Conservation (phyloP, 1,140 invertebrate genomes). For the Orius insidiosus region DNA sequence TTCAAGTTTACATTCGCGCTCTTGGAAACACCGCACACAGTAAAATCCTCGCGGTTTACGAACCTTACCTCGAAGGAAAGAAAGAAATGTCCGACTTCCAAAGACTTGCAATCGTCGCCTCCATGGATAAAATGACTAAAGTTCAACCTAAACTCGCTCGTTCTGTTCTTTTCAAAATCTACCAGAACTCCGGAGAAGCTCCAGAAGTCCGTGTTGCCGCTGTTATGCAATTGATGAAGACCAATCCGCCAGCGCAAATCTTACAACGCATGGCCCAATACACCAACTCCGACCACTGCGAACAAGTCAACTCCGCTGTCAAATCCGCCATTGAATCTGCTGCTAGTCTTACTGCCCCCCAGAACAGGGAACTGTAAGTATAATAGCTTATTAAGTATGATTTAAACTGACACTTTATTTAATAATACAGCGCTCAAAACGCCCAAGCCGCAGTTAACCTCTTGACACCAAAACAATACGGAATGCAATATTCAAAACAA, state of each 20-base stretch:
- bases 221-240: constrained; percentile 35
- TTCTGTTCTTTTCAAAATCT: constrained; percentile 41
- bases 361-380: constrained; percentile 9
- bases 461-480: constrained; percentile 33
- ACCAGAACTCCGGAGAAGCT: constrained; percentile 41
- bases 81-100: constrained; percentile 35
- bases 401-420: not conserved
- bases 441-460: constrained; percentile 34
- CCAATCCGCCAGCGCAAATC: constrained; percentile 37
- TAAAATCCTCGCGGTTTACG: constrained; percentile 35
- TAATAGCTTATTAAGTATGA: not conserved
- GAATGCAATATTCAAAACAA: constrained; percentile 31
- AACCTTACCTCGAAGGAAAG: constrained; percentile 46
- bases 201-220: constrained; percentile 44
- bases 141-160: constrained; percentile 32
- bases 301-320: constrained; percentile 40
- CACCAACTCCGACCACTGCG: constrained; percentile 40
- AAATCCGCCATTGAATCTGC: constrained; percentile 35
- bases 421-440: constrained; percentile 28
- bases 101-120: constrained; percentile 37
- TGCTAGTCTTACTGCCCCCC: constrained; percentile 19
- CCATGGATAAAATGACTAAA: constrained; percentile 30
- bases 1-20: constrained; percentile 38
- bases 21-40: constrained; percentile 42
- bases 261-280: constrained; percentile 47